A percentile compares a stretch with the other conserved stretches of the same genome.
These are phyloP conservation scores for Crotalus tigris DNA, from an alignment of 2,113 vertebrate genomes.

Conservation along the genomic window DNA sequence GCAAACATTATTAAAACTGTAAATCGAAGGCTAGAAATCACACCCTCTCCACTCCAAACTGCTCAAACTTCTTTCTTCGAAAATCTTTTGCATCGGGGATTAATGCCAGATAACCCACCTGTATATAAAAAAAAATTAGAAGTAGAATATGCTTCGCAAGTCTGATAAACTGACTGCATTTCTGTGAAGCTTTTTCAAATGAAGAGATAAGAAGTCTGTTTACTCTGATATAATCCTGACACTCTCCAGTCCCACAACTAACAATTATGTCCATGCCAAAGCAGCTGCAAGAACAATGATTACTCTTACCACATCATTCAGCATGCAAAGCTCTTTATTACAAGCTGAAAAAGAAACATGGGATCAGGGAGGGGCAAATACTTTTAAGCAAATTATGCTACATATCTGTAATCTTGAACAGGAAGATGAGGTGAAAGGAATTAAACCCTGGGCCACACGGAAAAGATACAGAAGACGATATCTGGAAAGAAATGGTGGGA, in stretches of 20 bases:
- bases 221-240: slow-evolving; percentile 5
- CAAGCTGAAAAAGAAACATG: background rate
- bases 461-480: background rate
- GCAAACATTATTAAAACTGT: background rate
- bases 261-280: background rate
- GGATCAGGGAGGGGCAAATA: background rate
- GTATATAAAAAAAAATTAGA: too few relatives aligned
- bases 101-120: slow-evolving; percentile 5
- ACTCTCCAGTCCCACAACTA: background rate
- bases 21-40: fast-evolving
- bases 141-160: background rate
- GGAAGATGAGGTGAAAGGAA: background rate
- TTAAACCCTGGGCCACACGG: background rate
- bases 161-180: slow-evolving; percentile 6
- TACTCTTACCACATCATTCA: slow-evolving; percentile 7
- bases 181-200: background rate
- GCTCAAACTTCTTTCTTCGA: background rate
- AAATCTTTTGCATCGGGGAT: background rate
- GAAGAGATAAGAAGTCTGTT: background rate
- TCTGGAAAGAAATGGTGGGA: background rate
- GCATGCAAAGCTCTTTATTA: background rate
- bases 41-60: background rate
- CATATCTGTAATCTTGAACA: background rate
- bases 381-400: background rate
- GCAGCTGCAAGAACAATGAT: background rate